Conservation (phyloP, 2,797 vertebrate genomes). For the Mus minutoides region DNA sequence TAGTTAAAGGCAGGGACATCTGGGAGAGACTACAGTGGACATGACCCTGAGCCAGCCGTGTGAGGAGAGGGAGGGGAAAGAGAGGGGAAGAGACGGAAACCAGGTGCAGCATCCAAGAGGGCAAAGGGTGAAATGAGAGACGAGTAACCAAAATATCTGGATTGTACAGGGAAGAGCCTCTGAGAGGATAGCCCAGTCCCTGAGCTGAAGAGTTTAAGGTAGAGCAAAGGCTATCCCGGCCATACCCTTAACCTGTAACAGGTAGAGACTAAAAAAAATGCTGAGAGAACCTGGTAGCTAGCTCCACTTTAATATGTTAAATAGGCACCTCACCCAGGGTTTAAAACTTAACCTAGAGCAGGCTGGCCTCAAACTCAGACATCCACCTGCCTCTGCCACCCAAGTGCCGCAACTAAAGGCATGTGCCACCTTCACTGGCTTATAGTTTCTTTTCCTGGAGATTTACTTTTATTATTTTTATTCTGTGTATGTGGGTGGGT, state of each 20-base stretch:
- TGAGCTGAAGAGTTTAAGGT: neutral
- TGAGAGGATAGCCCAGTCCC: no score
- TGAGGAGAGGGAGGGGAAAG: no score
- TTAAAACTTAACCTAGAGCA: neutral
- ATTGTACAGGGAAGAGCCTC: neutral
- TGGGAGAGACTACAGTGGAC: neutral
- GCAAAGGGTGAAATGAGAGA: neutral
- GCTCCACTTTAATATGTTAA: neutral
- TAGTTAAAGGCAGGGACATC: neutral
- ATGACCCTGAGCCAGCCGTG: neutral
- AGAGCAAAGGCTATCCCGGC: no score
- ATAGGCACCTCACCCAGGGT: neutral
- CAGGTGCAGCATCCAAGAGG: neutral
- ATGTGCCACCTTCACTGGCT: accelerated
- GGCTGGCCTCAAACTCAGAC: neutral
- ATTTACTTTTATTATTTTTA: neutral
- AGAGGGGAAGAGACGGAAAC: neutral
- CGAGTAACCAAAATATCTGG: no score
- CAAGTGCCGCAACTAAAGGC: neutral
- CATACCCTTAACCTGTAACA: neutral
- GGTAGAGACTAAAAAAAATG: neutral
- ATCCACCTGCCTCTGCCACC: neutral
- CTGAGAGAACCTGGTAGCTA: neutral
- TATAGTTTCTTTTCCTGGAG: neutral
- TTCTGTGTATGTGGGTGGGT: neutral